Evolutionary conservation across 2,888 invertebrate genomes (phyloP), one percentile per base, ranked within the genome.

Genomic region (Apantesis nais): DNA sequence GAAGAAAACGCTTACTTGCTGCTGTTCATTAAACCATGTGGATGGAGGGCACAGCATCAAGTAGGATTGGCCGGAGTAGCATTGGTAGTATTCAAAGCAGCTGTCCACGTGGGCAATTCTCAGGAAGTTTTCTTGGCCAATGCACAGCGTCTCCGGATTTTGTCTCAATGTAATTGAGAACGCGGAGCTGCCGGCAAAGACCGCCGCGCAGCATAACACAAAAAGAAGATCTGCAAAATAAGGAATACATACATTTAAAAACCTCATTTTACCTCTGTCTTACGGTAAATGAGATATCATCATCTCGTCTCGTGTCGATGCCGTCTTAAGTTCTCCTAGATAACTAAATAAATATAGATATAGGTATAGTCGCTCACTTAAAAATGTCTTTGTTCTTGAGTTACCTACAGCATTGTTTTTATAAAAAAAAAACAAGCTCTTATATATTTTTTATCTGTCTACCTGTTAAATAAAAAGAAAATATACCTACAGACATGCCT

Each of bases 11-110:
- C 74, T 74, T 78, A 94, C 95, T 90, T 95, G 93, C 70, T 92
- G 91, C 44, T 83, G 81, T 70, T 95, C 94, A 76, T 95, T 94
- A 75, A 95, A 95, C 95, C 95, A 95, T 8, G 93, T 91, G 0
- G 81, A 78, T 0, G 78, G 80, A 2, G 95, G 94, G 71, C 95
- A 95, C 74, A 91, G 88, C 90, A 95, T 92, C 16, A 92, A 86
- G 73, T 94, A 93, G 0, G 95, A 88, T 1, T 88, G 85, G 3
- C 90, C 91, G 0, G 91, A 88, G 74, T 94, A 93, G 83, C 95
- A 95, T 78, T 95, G 93, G 88, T 88, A 95, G 88, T 95, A 95
- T 48, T 88, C 84, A 60, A 84, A 71, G 84, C 95, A 95, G 81
- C 87, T 90, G 0, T 89, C 85, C 25, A 88, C 73, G 77, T 87